phyloP scores from a whole-genome alignment of 53 echinoderm and acorn worm species.

The Henricia sp. region DNA sequence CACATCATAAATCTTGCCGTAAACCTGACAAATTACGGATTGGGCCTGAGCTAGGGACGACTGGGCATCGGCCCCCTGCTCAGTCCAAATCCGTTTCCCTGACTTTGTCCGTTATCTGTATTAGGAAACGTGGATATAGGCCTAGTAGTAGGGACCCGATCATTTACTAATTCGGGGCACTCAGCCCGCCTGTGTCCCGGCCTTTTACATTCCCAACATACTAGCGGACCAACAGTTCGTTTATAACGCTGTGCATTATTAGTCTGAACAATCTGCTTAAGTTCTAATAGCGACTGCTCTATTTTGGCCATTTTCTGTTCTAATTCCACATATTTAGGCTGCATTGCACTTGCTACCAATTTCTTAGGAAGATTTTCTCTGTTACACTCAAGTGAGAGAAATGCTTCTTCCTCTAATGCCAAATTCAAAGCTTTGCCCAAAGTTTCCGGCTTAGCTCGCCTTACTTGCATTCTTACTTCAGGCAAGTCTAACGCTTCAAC shows the following conservation, averaged over 20 bases:
- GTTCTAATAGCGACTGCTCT: background rate
- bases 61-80: constrained; percentile 31
- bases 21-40: constrained; percentile 17
- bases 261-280: background rate
- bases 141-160: background rate
- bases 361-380: background rate
- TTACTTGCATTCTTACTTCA: constrained; percentile 14
- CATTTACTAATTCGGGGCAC: background rate
- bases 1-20: constrained; percentile 6
- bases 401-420: constrained; percentile 8
- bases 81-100: constrained; percentile 15
- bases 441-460: background rate
- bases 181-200: background rate
- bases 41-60: background rate
- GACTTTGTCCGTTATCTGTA: background rate
- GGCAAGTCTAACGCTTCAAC: background rate
- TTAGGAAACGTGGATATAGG: too few species aligned
- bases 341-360: background rate
- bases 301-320: background rate
- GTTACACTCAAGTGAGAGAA: constrained; percentile 2
- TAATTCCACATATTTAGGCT: background rate
- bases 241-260: background rate
- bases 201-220: constrained; percentile 18
- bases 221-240: background rate
- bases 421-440: background rate